phyloP scores from a whole-genome alignment of 2,888 invertebrate genomes.

The Sussaba pulchella region DNA sequence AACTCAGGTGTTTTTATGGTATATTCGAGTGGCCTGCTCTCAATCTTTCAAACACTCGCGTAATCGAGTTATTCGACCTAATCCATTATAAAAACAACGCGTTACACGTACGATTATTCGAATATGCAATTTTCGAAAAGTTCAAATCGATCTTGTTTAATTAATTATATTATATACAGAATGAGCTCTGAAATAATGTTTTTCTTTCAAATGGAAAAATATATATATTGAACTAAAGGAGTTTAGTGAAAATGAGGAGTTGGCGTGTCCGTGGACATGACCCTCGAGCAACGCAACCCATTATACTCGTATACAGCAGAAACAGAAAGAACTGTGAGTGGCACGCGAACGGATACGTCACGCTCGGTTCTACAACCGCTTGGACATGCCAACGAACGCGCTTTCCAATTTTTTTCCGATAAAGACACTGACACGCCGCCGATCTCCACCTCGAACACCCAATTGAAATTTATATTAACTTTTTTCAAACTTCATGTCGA shows the following conservation, averaged over 20 bases:
- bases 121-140: no score
- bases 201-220: background rate
- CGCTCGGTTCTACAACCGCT: slow-evolving; percentile 11
- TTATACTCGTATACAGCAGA: slow-evolving; percentile 1
- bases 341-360: slow-evolving; percentile 26
- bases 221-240: background rate
- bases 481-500: background rate
- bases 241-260: slow-evolving; percentile 19
- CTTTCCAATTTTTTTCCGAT: slow-evolving; percentile 45
- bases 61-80: background rate
- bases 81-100: background rate
- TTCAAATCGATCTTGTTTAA: no score
- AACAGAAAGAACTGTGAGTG: slow-evolving; percentile 6
- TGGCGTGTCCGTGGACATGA: slow-evolving; percentile 39
- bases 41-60: slow-evolving; percentile 10
- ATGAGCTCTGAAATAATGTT: no score
- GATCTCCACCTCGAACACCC: slow-evolving; percentile 4
- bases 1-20: slow-evolving; percentile 15
- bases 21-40: slow-evolving; percentile 15
- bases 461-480: slow-evolving; percentile 10
- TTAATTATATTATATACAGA: no score
- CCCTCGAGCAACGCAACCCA: slow-evolving; percentile 22
- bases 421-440: slow-evolving; percentile 4
- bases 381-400: slow-evolving; percentile 33
- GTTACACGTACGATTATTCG: background rate